Percentiles rank a stretch among this genome's conserved stretches.
These are phyloP conservation scores for Anthopleura xanthogrammica DNA, from an alignment of 92 coral and sea anemone genomes.

Conservation along the genomic window DNA sequence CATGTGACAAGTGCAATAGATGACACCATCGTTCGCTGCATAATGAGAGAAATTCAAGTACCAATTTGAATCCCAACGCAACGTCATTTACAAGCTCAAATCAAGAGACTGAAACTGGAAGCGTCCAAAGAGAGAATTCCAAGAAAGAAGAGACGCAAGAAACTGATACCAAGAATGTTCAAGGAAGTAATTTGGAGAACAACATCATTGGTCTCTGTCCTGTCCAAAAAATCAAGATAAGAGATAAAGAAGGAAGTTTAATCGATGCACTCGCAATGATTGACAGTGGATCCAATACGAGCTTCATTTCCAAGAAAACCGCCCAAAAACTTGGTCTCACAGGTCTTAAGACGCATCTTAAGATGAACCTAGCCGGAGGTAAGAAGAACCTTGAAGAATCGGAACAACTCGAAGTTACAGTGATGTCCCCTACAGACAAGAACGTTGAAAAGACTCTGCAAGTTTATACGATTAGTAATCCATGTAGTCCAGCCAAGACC, in stretches of 20 bases:
- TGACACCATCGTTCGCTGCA: conserved; percentile 53
- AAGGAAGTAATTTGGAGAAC: not conserved
- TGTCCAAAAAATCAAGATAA: conserved; percentile 39
- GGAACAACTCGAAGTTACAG: conserved; percentile 25
- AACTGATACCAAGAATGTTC: conserved; percentile 14
- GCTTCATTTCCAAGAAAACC: conserved; percentile 43
- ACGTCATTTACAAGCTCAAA: conserved; percentile 5
- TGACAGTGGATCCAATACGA: conserved; percentile 50
- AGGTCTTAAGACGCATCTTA: conserved; percentile 37
- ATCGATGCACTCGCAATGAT: conserved; percentile 43
- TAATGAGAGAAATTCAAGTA: conserved; percentile 19
- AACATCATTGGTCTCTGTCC: conserved; percentile 31
- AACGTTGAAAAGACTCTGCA: conserved; percentile 33
- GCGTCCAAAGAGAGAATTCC: conserved; percentile 19
- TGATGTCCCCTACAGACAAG: conserved; percentile 31
- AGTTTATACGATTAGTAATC: conserved; percentile 37
- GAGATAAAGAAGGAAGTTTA: conserved; percentile 24
- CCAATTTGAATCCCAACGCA: conserved; percentile 4
- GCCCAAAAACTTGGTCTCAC: conserved; percentile 29
- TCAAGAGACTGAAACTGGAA: not conserved
- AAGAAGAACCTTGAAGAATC: conserved; percentile 37
- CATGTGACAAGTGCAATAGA: conserved; percentile 44
- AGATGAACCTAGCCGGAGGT: conserved; percentile 50
- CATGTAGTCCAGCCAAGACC: conserved; percentile 55
- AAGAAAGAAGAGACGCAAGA: not conserved